Percentiles rank a stretch among this genome's conserved stretches.
phyloP scores from a whole-genome alignment of 1,140 invertebrate genomes.

The Drosophila mauritiana region DNA sequence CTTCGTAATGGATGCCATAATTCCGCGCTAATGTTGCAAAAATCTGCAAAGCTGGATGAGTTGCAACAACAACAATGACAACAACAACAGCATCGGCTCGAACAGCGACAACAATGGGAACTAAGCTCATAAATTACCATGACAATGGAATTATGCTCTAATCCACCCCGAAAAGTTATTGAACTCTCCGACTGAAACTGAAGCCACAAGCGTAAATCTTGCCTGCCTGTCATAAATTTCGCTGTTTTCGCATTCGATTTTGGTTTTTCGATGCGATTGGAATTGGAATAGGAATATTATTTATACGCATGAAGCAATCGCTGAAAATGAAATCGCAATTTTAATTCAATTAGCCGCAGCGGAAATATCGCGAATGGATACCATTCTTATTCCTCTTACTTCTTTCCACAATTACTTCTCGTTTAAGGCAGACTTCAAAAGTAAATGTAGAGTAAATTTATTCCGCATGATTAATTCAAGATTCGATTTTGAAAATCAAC shows the following conservation, averaged over 20 bases:
- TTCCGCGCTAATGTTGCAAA: constrained; percentile 57
- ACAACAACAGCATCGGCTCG: constrained; percentile 1
- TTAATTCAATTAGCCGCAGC: constrained; percentile 52
- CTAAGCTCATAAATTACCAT: constrained; percentile 64
- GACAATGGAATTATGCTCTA: constrained; percentile 60
- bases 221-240: constrained; percentile 53
- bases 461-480: constrained; percentile 72
- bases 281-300: constrained; percentile 50
- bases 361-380: constrained; percentile 3
- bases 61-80: not conserved
- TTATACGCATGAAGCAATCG: constrained; percentile 29
- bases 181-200: constrained; percentile 36
- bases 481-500: constrained; percentile 58
- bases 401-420: constrained; percentile 22
- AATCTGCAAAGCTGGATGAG: constrained; percentile 42
- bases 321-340: constrained; percentile 44
- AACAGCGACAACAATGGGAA: constrained; percentile 49
- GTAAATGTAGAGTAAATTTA: constrained; percentile 64
- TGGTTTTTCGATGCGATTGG: constrained; percentile 33
- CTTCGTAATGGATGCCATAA: constrained; percentile 47
- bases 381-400: constrained; percentile 11
- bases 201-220: constrained; percentile 50
- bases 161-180: constrained; percentile 61
- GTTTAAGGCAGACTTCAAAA: constrained; percentile 11
- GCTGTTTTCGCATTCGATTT: constrained; percentile 55